Percentiles rank a stretch among this genome's conserved stretches.
These are phyloP conservation scores for Leptopilina myrica DNA, from an alignment of 2,888 invertebrate species.

Conservation along the genomic window DNA sequence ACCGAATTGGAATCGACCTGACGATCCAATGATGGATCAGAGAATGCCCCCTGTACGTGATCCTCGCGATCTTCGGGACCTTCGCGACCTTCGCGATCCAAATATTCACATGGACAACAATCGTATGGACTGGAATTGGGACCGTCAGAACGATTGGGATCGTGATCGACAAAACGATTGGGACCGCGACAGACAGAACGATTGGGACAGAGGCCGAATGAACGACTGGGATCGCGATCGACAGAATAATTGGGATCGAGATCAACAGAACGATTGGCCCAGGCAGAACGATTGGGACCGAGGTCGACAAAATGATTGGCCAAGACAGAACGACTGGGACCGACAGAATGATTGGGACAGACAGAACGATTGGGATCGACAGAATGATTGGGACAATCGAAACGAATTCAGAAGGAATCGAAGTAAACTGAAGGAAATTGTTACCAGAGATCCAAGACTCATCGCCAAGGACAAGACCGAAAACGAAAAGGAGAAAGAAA, in stretches of 20 bases:
- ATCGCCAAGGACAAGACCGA: constrained; percentile 22
- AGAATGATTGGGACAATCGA: constrained; percentile 44
- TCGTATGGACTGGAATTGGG: neutral
- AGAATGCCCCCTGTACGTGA: constrained; percentile 41
- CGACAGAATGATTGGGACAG: constrained; percentile 5
- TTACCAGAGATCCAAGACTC: constrained; percentile 12
- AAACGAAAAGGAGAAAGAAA: constrained; percentile 34
- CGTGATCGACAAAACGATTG: constrained; percentile 10
- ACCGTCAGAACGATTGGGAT: too few relatives aligned
- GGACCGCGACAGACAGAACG: constrained; percentile 33
- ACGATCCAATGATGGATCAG: constrained; percentile 1
- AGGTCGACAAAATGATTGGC: constrained; percentile 1
- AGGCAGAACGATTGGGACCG: constrained; percentile 39
- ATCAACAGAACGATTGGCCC: constrained; percentile 40
- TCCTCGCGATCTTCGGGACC: constrained; percentile 37
- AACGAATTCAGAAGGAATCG: constrained; percentile 50
- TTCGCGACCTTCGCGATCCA: constrained; percentile 40
- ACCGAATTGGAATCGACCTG: constrained; percentile 11
- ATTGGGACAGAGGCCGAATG: constrained; percentile 14
- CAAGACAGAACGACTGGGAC: constrained; percentile 16
- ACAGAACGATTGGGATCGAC: constrained; percentile 31
- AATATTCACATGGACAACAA: neutral
- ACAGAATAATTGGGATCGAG: constrained; percentile 42
- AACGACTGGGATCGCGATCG: constrained; percentile 40
- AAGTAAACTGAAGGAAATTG: neutral